Evolutionary conservation across 2,797 vertebrate genomes (phyloP).

Genomic region (Enteromius thamalakanensis): DNA sequence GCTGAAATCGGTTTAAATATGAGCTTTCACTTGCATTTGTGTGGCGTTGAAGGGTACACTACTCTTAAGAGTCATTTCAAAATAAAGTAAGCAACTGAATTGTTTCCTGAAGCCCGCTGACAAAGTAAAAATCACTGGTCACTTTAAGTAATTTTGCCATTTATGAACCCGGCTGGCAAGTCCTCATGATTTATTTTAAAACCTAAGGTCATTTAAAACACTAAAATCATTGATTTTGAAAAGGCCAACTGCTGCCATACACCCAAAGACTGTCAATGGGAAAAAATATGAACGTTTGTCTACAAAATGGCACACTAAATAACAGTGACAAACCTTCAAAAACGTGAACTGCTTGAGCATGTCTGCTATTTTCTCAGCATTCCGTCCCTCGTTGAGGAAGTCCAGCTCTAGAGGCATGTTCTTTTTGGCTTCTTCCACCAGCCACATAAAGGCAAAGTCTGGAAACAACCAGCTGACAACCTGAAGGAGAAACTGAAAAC

Average conservation of each 20-base stretch:
- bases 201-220: not conserved
- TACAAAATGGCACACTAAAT: not conserved
- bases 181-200: not conserved
- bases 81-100: not conserved
- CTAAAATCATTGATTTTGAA: not conserved
- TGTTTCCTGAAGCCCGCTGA: not conserved
- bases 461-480: constrained; percentile 92
- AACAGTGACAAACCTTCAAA: constrained; percentile 82
- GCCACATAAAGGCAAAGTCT: constrained; percentile 96
- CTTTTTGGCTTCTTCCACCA: constrained; percentile 97
- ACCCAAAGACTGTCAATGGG: not conserved
- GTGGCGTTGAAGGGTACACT: not conserved
- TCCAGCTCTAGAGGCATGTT: constrained; percentile 94
- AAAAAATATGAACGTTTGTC: not conserved
- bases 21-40: not conserved
- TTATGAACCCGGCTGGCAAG: not conserved
- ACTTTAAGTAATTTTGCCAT: not conserved
- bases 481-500: constrained; percentile 82
- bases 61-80: not conserved
- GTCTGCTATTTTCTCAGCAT: constrained; percentile 87
- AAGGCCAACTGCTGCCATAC: not conserved
- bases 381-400: constrained; percentile 93
- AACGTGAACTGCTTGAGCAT: constrained; percentile 89
- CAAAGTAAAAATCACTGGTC: not conserved
- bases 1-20: not conserved